Conservation (phyloP, 2,797 vertebrate genomes). For the Sebastes minor region DNA sequence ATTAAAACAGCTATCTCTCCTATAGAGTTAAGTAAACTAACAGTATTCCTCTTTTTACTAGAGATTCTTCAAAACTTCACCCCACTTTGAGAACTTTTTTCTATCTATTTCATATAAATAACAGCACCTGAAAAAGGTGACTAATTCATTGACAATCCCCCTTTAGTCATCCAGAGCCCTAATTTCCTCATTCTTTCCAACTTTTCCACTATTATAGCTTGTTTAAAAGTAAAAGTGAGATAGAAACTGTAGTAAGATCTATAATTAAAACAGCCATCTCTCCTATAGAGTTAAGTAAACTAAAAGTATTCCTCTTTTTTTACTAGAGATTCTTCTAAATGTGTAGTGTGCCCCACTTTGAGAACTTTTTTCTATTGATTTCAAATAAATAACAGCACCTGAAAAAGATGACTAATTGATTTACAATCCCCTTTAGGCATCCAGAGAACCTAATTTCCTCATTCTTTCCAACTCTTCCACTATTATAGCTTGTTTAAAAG, state of each 20-base stretch:
- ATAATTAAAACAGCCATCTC: not conserved
- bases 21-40: not conserved
- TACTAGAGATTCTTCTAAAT: not conserved
- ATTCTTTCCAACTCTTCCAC: conserved; percentile 75
- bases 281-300: not conserved
- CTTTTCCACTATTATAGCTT: conserved; percentile 27
- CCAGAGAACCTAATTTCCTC: conserved; percentile 76
- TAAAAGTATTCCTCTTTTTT: not conserved
- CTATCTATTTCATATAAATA: conserved; percentile 29
- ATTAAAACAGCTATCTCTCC: not conserved
- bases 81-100: not conserved
- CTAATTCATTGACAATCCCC: conserved; percentile 61
- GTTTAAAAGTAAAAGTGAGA: not conserved
- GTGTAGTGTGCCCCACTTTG: not conserved
- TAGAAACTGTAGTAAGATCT: not conserved
- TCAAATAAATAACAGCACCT: conserved; percentile 42
- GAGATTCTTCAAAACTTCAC: not conserved
- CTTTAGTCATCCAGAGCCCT: conserved; percentile 45
- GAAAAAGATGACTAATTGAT: conserved; percentile 51
- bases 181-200: conserved; percentile 84
- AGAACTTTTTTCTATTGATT: not conserved
- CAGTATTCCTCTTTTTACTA: not conserved
- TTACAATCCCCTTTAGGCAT: conserved; percentile 61
- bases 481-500: not conserved
- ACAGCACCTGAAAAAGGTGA: conserved; percentile 46